phyloP scores from a whole-genome alignment of 2,113 vertebrate species.

The Cebidichthys violaceus region DNA sequence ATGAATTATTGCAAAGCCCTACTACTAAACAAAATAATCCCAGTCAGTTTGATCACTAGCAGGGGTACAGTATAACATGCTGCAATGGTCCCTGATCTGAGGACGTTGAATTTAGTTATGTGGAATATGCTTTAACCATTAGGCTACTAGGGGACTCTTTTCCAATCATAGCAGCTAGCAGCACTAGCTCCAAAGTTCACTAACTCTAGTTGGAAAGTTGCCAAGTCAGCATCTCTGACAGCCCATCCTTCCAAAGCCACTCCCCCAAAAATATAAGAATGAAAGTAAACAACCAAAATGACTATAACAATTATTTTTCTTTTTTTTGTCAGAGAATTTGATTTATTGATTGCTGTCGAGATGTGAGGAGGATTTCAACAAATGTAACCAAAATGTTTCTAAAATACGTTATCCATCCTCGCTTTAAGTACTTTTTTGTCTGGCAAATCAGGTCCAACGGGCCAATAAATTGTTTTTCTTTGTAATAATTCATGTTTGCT shows the following conservation, averaged over 20 bases:
- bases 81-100: neutral
- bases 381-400: no score
- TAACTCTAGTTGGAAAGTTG: neutral
- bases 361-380: no score
- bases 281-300: no score
- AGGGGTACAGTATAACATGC: neutral
- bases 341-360: no score
- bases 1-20: neutral
- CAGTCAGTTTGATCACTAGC: neutral
- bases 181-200: no score
- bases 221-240: neutral
- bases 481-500: neutral
- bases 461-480: neutral
- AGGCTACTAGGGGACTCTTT: no score
- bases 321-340: no score
- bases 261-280: neutral
- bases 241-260: neutral
- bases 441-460: neutral
- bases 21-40: neutral
- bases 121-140: neutral
- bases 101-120: neutral
- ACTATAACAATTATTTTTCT: no score
- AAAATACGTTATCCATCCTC: neutral
- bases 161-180: neutral
- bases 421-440: neutral